Percentiles rank a stretch among this genome's conserved stretches.
phyloP scores from a whole-genome alignment of 2,888 invertebrate genomes.

The Cantharis nigra region DNA sequence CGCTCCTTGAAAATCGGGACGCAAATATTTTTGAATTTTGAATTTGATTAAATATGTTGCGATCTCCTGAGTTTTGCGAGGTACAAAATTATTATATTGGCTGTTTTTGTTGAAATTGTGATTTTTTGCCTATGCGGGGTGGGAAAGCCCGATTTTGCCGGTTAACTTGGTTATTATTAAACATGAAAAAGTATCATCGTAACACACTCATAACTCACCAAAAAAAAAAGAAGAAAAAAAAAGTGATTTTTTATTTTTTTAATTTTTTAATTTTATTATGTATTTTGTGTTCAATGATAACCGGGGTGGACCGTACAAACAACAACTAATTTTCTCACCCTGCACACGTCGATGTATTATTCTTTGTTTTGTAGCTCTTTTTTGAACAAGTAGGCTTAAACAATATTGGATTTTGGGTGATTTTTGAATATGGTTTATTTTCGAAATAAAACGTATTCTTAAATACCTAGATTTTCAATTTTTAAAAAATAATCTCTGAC shows the following conservation, averaged over 20 bases:
- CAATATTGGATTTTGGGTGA: slow-evolving; percentile 22
- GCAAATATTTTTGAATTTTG: slow-evolving; percentile 37
- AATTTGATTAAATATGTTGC: slow-evolving; percentile 37
- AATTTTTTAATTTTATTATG: background rate
- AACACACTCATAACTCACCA: too few species aligned
- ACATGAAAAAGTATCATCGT: too few species aligned
- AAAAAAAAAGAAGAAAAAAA: background rate
- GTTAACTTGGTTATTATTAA: background rate
- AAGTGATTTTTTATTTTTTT: too few species aligned
- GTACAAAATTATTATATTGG: slow-evolving; percentile 36
- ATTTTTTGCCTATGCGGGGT: slow-evolving; percentile 26
- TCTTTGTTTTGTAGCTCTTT: slow-evolving; percentile 41
- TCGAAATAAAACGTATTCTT: slow-evolving; percentile 20
- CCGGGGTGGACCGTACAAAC: slow-evolving; percentile 1
- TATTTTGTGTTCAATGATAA: background rate
- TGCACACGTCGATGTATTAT: background rate
- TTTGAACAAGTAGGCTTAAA: slow-evolving; percentile 48
- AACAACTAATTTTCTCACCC: background rate
- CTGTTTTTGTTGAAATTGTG: slow-evolving; percentile 32
- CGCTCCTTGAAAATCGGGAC: slow-evolving; percentile 39
- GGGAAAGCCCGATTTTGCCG: slow-evolving; percentile 4
- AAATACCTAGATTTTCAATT: slow-evolving; percentile 32
- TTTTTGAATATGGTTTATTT: slow-evolving; percentile 20
- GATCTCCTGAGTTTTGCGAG: slow-evolving; percentile 44
- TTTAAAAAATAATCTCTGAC: slow-evolving; percentile 46